phyloP scores from a whole-genome alignment of 1,140 invertebrate genomes.

The Caenorhabditis brenneri region DNA sequence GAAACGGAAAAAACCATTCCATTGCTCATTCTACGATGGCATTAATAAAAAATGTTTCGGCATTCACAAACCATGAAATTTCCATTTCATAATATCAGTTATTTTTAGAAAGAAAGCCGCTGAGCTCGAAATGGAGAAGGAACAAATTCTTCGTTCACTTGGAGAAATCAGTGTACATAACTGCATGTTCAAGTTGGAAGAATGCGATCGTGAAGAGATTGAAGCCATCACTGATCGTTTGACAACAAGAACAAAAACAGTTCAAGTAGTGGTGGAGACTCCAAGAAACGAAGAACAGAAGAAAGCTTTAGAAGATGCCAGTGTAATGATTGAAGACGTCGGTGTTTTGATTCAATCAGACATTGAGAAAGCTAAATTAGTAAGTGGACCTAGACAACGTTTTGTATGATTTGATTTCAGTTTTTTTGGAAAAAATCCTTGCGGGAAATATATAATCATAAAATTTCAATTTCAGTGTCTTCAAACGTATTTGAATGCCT shows the following conservation, averaged over 20 bases:
- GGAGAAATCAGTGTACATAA: slow-evolving; percentile 79
- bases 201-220: slow-evolving; percentile 80
- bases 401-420: too few relatives aligned
- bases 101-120: slow-evolving; percentile 79
- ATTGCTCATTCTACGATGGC: too few relatives aligned
- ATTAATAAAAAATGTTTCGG: too few relatives aligned
- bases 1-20: too few relatives aligned
- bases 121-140: slow-evolving; percentile 81
- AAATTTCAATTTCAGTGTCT: slow-evolving; percentile 74
- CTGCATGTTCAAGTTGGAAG: slow-evolving; percentile 60
- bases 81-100: too few relatives aligned
- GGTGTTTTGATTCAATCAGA: slow-evolving; percentile 73
- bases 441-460: too few relatives aligned
- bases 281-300: slow-evolving; percentile 76
- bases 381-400: too few relatives aligned
- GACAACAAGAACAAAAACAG: slow-evolving; percentile 79
- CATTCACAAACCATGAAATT: too few relatives aligned
- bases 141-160: slow-evolving; percentile 80
- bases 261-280: slow-evolving; percentile 81
- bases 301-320: slow-evolving; percentile 74
- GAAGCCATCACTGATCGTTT: slow-evolving; percentile 80
- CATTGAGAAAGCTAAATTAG: slow-evolving; percentile 76
- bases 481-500: slow-evolving; percentile 82
- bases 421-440: too few relatives aligned
- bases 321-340: slow-evolving; percentile 63